These are phyloP conservation scores for Centropus bengalensis DNA, from an alignment of 2,113 vertebrate genomes.

Conservation along the genomic window DNA sequence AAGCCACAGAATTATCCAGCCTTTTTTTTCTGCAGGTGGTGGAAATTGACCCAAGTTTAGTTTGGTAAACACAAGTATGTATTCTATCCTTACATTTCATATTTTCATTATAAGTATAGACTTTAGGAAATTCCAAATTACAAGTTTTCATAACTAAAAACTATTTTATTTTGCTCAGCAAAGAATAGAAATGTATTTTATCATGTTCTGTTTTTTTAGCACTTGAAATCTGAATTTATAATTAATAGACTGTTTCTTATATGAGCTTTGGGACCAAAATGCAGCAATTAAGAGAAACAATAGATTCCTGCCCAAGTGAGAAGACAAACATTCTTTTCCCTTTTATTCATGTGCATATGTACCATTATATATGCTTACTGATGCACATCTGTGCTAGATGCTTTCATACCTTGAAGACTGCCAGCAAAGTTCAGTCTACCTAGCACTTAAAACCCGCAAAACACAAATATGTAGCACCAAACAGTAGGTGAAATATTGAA, in stretches of 20 bases:
- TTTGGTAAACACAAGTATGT: background rate
- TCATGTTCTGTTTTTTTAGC: background rate
- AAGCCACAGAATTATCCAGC: slow-evolving; percentile 30
- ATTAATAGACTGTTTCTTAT: background rate
- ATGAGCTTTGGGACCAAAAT: background rate
- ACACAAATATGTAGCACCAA: background rate
- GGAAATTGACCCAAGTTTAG: background rate
- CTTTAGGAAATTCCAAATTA: background rate
- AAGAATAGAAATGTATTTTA: background rate
- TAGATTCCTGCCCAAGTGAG: background rate
- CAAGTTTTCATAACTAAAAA: background rate
- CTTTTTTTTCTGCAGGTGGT: background rate
- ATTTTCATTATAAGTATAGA: background rate
- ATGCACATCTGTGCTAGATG: background rate
- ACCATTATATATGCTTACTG: background rate
- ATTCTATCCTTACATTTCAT: background rate
- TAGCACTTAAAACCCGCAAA: background rate
- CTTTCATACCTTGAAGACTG: background rate
- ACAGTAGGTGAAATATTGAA: background rate
- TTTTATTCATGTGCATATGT: background rate
- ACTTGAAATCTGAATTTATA: background rate
- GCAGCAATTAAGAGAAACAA: background rate
- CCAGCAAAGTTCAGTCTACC: background rate
- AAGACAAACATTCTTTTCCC: background rate
- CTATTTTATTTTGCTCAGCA: background rate